These are phyloP conservation scores for Myodes glareolus DNA, from an alignment of 2,113 vertebrate genomes.

Conservation along the genomic window DNA sequence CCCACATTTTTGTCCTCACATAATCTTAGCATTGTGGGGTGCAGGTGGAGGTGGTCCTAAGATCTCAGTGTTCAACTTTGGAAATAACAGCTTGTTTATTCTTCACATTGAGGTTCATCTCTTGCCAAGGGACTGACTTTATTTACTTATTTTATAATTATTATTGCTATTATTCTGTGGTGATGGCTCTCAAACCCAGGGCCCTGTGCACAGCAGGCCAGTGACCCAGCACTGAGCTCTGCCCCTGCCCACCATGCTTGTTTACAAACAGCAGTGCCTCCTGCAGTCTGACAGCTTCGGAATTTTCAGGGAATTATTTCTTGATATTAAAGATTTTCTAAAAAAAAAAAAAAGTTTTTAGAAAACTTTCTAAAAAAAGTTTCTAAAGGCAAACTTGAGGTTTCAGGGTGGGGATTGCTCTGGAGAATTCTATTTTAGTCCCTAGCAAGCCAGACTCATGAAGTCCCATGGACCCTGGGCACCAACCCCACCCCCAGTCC, in stretches of 20 bases:
- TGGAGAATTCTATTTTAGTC: not conserved
- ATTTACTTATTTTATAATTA: not conserved
- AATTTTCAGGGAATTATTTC: not conserved
- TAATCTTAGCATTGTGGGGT: not conserved
- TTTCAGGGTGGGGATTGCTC: not conserved
- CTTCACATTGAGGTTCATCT: rapidly evolving
- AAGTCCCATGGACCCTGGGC: not conserved
- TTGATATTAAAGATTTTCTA: not conserved
- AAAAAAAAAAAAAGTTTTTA: no score
- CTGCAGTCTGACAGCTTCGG: not conserved
- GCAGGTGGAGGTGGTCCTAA: no score
- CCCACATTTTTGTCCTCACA: not conserved
- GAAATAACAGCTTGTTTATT: not conserved
- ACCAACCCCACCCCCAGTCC: no score
- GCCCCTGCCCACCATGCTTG: not conserved
- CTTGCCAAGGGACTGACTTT: not conserved
- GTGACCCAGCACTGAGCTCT: not conserved
- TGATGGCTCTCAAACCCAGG: not conserved
- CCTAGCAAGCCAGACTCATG: no score
- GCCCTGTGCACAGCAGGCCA: not conserved
- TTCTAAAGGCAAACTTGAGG: not conserved
- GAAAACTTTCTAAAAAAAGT: no score
- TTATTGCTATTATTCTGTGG: not conserved
- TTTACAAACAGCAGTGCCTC: not conserved
- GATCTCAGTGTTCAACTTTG: not conserved